These are phyloP conservation scores for Galagoides demidoff DNA, from an alignment of 2,797 vertebrate genomes.

Conservation along the genomic window DNA sequence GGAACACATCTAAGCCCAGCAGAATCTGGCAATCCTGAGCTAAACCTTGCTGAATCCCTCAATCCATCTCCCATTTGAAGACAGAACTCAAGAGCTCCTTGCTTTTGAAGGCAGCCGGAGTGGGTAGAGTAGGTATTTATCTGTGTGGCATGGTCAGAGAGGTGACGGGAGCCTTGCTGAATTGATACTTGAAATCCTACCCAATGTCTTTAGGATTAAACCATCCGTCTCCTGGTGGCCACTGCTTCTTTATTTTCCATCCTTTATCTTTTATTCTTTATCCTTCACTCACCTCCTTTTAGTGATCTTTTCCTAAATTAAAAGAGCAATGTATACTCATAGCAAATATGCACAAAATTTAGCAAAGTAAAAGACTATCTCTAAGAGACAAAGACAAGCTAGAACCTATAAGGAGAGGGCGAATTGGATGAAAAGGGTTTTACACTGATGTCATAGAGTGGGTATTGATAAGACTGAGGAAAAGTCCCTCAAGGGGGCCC, in stretches of 20 bases:
- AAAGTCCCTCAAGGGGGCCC: not conserved
- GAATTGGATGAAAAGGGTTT: not conserved
- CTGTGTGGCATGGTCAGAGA: not conserved
- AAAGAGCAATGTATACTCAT: not conserved
- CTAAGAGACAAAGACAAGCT: not conserved
- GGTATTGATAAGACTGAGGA: not conserved
- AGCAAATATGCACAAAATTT: slow-evolving; percentile 2
- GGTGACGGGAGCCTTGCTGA: not conserved
- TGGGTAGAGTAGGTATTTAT: not conserved
- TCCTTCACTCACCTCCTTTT: not conserved
- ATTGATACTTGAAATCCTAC: not conserved
- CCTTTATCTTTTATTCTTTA: slow-evolving; percentile 21
- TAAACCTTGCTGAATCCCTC: not conserved
- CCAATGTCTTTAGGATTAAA: not conserved
- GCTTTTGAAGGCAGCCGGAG: not conserved
- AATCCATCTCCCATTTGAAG: not conserved
- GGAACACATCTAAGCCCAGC: not conserved
- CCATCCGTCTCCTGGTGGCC: not conserved
- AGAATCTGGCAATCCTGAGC: not conserved
- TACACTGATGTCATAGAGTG: not conserved
- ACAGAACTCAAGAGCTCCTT: not conserved
- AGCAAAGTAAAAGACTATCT: not conserved
- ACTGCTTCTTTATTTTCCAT: slow-evolving; percentile 17
- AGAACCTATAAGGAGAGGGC: not conserved
- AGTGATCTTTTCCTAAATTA: not conserved